Conservation (phyloP, 2,797 vertebrate species). For the Neoniphon sammara region DNA sequence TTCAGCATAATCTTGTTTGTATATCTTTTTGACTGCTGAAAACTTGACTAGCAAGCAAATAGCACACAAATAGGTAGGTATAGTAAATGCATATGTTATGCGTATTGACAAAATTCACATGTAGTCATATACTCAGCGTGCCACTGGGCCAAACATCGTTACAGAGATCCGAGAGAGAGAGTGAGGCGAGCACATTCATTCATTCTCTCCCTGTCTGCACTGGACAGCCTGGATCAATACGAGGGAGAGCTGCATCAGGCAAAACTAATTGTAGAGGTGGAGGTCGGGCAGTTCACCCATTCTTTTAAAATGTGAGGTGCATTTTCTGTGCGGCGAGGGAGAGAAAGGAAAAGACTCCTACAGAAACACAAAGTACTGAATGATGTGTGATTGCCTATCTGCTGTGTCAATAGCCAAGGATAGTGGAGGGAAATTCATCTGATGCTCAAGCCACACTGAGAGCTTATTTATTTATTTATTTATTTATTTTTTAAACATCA, state of each 20-base stretch:
- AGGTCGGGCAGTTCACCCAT: slow-evolving; percentile 63
- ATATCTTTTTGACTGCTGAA: slow-evolving; percentile 1
- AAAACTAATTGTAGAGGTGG: slow-evolving; percentile 76
- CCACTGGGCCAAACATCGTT: slow-evolving; percentile 48
- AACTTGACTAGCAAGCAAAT: neutral
- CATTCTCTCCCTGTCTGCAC: slow-evolving; percentile 45
- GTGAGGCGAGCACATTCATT: slow-evolving; percentile 50
- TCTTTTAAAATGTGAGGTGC: slow-evolving; percentile 64
- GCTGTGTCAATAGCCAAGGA: slow-evolving; percentile 45
- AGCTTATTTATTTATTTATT: no score
- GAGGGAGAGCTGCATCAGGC: slow-evolving; percentile 67
- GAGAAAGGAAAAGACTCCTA: neutral
- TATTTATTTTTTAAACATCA: no score
- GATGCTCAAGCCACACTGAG: slow-evolving; percentile 34
- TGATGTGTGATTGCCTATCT: slow-evolving; percentile 44
- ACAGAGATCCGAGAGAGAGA: slow-evolving; percentile 42
- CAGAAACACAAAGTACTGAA: slow-evolving; percentile 16
- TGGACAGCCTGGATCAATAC: slow-evolving; percentile 68
- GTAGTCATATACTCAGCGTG: slow-evolving; percentile 33
- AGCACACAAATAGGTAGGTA: no score
- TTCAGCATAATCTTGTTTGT: neutral
- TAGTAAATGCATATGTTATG: slow-evolving; percentile 24
- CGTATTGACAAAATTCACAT: slow-evolving; percentile 38
- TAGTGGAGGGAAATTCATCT: slow-evolving; percentile 15
- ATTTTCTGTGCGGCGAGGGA: slow-evolving; percentile 14